These are phyloP conservation scores for Stenchaetothrips biformis DNA, from an alignment of 2,888 invertebrate genomes.

Conservation along the genomic window DNA sequence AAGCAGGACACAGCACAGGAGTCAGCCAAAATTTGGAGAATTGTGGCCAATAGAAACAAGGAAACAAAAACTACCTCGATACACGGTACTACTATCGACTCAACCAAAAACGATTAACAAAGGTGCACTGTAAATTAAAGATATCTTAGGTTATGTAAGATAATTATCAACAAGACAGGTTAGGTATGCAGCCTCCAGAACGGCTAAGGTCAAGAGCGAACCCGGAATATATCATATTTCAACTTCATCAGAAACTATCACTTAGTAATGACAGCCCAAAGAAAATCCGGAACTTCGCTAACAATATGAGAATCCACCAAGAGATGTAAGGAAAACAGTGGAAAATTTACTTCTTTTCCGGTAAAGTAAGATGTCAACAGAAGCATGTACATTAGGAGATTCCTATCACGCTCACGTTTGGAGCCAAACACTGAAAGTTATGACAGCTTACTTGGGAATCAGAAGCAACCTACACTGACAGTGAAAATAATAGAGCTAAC, in stretches of 20 bases:
- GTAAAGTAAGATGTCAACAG: conserved; percentile 21
- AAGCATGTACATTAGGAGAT: conserved; percentile 4
- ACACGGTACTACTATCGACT: too few relatives aligned
- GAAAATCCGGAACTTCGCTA: background rate
- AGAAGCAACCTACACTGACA: background rate
- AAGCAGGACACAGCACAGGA: too few relatives aligned
- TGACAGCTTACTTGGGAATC: background rate
- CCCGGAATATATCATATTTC: background rate
- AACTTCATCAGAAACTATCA: background rate
- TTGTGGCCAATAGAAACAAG: too few relatives aligned
- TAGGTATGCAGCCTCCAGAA: conserved; percentile 14
- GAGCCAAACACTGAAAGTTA: background rate
- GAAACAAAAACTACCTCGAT: too few relatives aligned
- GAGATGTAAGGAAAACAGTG: background rate
- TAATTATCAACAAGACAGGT: conserved; percentile 7
- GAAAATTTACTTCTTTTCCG: conserved; percentile 2
- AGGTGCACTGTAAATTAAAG: background rate
- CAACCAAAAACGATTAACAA: too few relatives aligned
- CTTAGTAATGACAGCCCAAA: background rate
- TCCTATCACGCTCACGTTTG: background rate
- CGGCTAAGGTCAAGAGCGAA: conserved; percentile 20
- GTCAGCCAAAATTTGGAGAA: too few relatives aligned
- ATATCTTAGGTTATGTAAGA: conserved; percentile 2
- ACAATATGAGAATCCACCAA: background rate
- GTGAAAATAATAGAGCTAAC: background rate